phyloP scores from a whole-genome alignment of 2,113 vertebrate genomes.

The Colaptes auratus region DNA sequence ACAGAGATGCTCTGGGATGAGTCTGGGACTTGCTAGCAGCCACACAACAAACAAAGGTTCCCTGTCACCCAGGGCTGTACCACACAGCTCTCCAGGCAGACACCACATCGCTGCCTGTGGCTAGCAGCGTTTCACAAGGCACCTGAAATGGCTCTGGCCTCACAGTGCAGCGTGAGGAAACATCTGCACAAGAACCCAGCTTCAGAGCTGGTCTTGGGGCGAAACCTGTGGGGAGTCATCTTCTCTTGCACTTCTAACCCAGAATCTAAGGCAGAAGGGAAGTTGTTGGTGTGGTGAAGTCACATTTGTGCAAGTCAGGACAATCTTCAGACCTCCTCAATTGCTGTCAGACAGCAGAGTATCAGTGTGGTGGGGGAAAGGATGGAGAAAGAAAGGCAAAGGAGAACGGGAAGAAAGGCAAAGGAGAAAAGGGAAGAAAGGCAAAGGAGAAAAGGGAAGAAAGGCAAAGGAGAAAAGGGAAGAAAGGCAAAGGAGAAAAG shows the following conservation, averaged over 20 bases:
- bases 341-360: not conserved
- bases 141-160: accelerated
- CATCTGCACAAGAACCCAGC: not conserved
- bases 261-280: not conserved
- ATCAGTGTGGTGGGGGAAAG: not conserved
- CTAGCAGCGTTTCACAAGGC: not conserved
- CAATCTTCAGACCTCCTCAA: not conserved
- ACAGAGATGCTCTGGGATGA: not conserved
- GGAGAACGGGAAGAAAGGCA: too few species aligned
- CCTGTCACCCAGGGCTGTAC: not conserved
- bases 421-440: too few species aligned
- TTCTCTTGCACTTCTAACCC: too few species aligned
- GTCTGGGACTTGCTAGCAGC: not conserved
- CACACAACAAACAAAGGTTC: not conserved
- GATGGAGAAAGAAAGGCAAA: too few species aligned
- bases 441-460: too few species aligned
- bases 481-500: too few species aligned
- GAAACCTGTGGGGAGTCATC: not conserved
- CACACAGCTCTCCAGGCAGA: accelerated
- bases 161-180: not conserved
- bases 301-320: not conserved
- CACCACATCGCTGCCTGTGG: not conserved
- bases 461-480: too few species aligned
- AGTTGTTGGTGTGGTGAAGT: too few species aligned
- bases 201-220: too few species aligned